Evolutionary conservation across 2,113 vertebrate species (phyloP), one percentile per base, ranked within the genome.

Genomic region (Psilopogon haemacephalus): DNA sequence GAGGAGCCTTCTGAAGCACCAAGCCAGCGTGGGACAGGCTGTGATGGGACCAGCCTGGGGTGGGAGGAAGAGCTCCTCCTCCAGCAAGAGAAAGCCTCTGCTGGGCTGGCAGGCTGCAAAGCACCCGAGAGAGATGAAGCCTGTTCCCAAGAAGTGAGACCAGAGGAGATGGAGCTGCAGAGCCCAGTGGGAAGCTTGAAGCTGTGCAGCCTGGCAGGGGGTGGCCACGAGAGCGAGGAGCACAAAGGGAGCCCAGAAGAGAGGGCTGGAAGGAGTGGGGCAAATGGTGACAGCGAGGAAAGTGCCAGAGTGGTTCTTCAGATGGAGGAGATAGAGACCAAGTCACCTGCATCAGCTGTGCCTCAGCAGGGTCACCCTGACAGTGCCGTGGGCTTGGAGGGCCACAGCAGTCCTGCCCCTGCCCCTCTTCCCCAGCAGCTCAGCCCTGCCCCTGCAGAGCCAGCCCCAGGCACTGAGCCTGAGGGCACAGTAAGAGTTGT

Each of bases 241-340:
- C 55, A 69, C 40, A 35, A 15, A 44, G 62, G 38, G 37, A 70
- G 58, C 13, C 42, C 80, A 46, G 55, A 59, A 33, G 64, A 42
- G 1, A 76, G 55, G 35, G 35, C 48, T 86, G 70, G 59, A 72
- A 37, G 64, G 27, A 37, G 12, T 54, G 33, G 64, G 88, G 60
- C 38, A 40, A 80, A 71, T 15, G 10, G 5, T 1, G 35, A 79
- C 55, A 92, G 95, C 68, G 88, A 69, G 7, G 75, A 94, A 83
- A 86, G 67, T 63, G 86, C 88, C 75, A 68, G 92, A 65, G 35
- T 78, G 6, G 63, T 97, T 87, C 97, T 96, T 86, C 96, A 96
- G 71, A 96, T 95, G 95, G 97, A 97, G 88, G 95, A 89, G 38
- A 88, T 96, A 91, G 85, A 85, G 42, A 70, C 81, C 68, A 96